Evolutionary conservation across 2,113 vertebrate genomes (phyloP), one percentile per base, ranked within the genome.

Genomic region (Campylorhamphus procurvoides): DNA sequence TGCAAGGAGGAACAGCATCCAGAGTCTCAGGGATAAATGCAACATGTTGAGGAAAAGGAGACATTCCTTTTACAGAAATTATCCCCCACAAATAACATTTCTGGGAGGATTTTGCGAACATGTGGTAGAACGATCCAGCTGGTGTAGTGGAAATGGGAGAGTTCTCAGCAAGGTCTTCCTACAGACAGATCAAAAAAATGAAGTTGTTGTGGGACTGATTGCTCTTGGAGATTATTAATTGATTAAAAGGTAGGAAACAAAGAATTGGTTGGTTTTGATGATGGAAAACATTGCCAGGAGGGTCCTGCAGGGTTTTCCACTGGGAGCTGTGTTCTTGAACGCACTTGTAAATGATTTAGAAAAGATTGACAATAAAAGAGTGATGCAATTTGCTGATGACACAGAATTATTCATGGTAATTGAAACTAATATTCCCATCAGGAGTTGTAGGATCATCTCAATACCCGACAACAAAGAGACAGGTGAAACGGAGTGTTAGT

Each of bases 381-480:
- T 39, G 85, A 69, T 72, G 74, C 63, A 78, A 86, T 77, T 77
- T 67, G 33, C 76, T 81, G 86, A 92, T 75, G 86, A 81, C 18
- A 77, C 35, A 75, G 83, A 94, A 90, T 94, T 89, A 93, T 84
- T 90, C 47, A 78, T 64, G 42, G 49, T 89, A 92, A 89, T 89
- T 89, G 76, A 59, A 90, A 93, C 24, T 49, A 92, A 87, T 88
- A 81, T 37, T 89, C 86, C 90, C 91, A 44, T 29, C 72, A 86
- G 89, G 76, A 86, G 14, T 5, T 93, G 63, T 29, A 77, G 80
- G 39, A 97, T 47, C 11, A 3, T 89, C 80, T 89, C 47, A 42
- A 56, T 20, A 39, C 8, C 0, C 1, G 46, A 50, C 80, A 92
- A 60, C 62, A 92, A 84, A 81, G 82, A 93, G 73, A 19, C 77